A percentile compares a stretch with the other conserved stretches of the same genome.
Evolutionary conservation across 2,797 vertebrate genomes (phyloP).

Genomic region (Florisuga fusca): DNA sequence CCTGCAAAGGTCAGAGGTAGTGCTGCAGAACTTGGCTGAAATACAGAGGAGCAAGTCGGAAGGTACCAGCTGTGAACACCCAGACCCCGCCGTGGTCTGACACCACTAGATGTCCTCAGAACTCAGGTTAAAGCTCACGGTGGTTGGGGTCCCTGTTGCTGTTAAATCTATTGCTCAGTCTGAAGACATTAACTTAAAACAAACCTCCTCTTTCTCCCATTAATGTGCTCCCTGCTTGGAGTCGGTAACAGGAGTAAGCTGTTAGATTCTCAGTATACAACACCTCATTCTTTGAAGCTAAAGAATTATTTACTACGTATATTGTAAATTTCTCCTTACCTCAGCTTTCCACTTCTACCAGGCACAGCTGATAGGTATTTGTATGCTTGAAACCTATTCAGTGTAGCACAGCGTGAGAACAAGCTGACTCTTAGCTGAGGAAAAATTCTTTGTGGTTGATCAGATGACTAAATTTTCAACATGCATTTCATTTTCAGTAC

Average conservation of each 20-base stretch:
- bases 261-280: background rate
- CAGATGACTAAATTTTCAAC: constrained; percentile 8
- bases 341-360: background rate
- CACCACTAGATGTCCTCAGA: constrained; percentile 60
- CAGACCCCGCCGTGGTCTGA: background rate
- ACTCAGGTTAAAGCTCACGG: background rate
- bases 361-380: background rate
- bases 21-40: background rate
- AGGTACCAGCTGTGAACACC: background rate
- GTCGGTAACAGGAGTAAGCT: background rate
- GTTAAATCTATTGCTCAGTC: background rate
- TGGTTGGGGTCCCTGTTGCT: background rate
- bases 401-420: background rate
- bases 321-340: background rate
- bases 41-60: background rate
- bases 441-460: background rate
- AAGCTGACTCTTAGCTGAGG: background rate
- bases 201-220: background rate
- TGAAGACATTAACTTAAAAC: background rate
- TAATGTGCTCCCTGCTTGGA: background rate
- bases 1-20: background rate
- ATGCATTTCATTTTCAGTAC: background rate
- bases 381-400: background rate
- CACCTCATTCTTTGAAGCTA: background rate
- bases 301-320: background rate